phyloP scores from a whole-genome alignment of 2,888 invertebrate species.

The Temnothorax ravouxi region DNA sequence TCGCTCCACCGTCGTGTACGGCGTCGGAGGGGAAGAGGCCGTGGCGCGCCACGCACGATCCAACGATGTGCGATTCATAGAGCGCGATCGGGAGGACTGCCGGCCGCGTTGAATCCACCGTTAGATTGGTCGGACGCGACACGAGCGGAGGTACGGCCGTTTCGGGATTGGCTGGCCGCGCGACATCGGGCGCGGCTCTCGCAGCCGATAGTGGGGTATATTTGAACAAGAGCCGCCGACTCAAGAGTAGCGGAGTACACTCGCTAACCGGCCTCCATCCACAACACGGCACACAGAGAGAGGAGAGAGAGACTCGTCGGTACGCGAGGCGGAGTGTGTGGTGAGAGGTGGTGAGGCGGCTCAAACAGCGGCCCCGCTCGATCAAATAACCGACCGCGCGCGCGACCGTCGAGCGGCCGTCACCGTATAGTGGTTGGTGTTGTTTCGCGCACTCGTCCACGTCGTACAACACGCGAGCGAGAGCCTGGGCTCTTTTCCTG shows the following conservation, averaged over 20 bases:
- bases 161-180: slow-evolving; percentile 58
- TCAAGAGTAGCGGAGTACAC: slow-evolving; percentile 85
- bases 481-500: slow-evolving; percentile 20
- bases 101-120: background rate
- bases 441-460: slow-evolving; percentile 53
- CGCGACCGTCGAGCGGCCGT: slow-evolving; percentile 48
- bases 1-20: background rate
- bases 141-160: slow-evolving; percentile 23
- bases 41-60: slow-evolving; percentile 46
- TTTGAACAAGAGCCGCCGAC: slow-evolving; percentile 85
- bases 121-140: slow-evolving; percentile 62
- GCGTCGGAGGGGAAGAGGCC: slow-evolving; percentile 36
- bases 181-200: slow-evolving; percentile 66
- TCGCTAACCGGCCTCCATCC: slow-evolving; percentile 85
- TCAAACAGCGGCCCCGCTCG: slow-evolving; percentile 74
- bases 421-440: slow-evolving; percentile 49
- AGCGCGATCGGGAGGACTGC: slow-evolving; percentile 49
- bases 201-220: slow-evolving; percentile 77
- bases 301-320: slow-evolving; percentile 70
- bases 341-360: slow-evolving; percentile 71
- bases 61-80: slow-evolving; percentile 53
- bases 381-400: slow-evolving; percentile 72
- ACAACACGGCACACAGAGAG: slow-evolving; percentile 82
- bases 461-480: slow-evolving; percentile 50
- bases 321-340: slow-evolving; percentile 70